phyloP scores from a whole-genome alignment of 2,888 invertebrate genomes.

The Drosophila kambysellisi region DNA sequence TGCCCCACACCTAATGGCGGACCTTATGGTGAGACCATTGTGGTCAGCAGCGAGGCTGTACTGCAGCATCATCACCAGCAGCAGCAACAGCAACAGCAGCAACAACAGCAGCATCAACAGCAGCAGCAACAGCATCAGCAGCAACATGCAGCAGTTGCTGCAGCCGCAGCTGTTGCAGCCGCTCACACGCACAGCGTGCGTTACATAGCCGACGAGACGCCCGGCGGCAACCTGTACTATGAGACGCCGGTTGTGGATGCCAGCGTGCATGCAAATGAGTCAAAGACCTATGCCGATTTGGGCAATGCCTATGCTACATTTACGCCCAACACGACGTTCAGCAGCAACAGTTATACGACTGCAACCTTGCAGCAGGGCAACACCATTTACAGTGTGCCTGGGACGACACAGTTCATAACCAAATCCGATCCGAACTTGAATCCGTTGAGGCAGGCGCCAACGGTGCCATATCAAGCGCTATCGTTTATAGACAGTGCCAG shows the following conservation, averaged over 20 bases:
- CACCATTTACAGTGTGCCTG: constrained; percentile 80
- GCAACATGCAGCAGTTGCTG: constrained; percentile 51
- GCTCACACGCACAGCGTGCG: constrained; percentile 57
- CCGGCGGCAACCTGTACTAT: constrained; percentile 65
- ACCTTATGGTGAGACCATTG: constrained; percentile 73
- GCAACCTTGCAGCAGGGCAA: constrained; percentile 70
- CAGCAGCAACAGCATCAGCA: constrained; percentile 52
- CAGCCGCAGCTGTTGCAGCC: constrained; percentile 28
- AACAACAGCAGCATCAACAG: constrained; percentile 64
- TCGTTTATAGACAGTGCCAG: constrained; percentile 78
- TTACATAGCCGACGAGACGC: constrained; percentile 61
- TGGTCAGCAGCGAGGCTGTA: constrained; percentile 73
- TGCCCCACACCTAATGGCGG: constrained; percentile 80
- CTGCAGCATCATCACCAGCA: constrained; percentile 73
- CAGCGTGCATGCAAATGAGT: constrained; percentile 77
- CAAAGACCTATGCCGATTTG: constrained; percentile 84
- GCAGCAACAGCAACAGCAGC: constrained; percentile 61
- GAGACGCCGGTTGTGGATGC: constrained; percentile 79
- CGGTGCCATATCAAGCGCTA: constrained; percentile 77
- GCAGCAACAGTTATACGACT: constrained; percentile 68
- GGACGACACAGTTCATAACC: constrained; percentile 77
- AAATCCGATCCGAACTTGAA: constrained; percentile 84
- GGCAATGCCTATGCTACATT: constrained; percentile 81
- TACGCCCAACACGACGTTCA: constrained; percentile 69
- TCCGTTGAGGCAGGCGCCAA: constrained; percentile 76